A percentile compares a stretch with the other conserved stretches of the same genome.
phyloP scores from a whole-genome alignment of 2,888 invertebrate species.

The Thera britannica region DNA sequence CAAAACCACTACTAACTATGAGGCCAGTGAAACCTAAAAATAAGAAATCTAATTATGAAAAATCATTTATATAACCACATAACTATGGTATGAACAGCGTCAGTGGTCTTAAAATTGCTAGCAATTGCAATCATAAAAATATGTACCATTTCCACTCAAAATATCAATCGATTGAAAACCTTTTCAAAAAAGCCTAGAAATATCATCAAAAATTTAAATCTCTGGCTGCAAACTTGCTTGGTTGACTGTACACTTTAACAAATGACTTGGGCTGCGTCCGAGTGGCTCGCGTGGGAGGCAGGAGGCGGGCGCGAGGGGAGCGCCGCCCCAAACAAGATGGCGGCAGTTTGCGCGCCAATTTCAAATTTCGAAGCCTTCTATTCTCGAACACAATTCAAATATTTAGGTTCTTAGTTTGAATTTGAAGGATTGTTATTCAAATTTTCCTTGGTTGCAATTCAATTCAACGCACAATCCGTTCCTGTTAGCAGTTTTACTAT shows the following conservation, averaged over 20 bases:
- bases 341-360: constrained; percentile 85
- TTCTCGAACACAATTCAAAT: constrained; percentile 2
- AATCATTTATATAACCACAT: too few species aligned
- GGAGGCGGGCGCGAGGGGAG: constrained; percentile 81
- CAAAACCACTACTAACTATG: too few species aligned
- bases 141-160: too few species aligned
- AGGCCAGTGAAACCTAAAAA: too few species aligned
- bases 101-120: too few species aligned
- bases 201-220: not conserved
- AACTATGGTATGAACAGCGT: too few species aligned
- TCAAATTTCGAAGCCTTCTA: constrained; percentile 60
- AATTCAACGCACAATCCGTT: not conserved
- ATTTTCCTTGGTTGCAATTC: not conserved
- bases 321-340: constrained; percentile 86
- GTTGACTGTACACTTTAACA: constrained; percentile 76
- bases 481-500: too few species aligned
- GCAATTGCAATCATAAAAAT: too few species aligned
- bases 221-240: constrained; percentile 57
- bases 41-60: too few species aligned
- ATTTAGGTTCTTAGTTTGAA: not conserved
- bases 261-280: constrained; percentile 84
- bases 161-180: too few species aligned
- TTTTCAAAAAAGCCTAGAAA: not conserved
- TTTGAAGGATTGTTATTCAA: not conserved
- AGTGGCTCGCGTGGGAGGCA: constrained; percentile 76